phyloP scores from a whole-genome alignment of 1,140 invertebrate genomes.

The Hylaeus volcanicus region DNA sequence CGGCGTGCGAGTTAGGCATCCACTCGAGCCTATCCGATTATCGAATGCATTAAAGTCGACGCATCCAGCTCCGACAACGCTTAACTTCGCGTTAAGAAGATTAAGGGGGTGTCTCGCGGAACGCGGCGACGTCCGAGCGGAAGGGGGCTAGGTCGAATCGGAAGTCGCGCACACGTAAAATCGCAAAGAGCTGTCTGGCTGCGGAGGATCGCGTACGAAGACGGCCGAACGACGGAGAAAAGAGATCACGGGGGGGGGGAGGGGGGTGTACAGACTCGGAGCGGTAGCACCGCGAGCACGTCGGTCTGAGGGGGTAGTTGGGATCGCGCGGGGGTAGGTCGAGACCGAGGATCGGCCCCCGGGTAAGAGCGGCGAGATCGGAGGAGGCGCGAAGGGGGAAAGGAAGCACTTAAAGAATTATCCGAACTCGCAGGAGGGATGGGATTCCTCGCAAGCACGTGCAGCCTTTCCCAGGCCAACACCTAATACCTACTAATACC shows the following conservation, averaged over 20 bases:
- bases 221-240: slow-evolving; percentile 49
- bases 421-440: slow-evolving; percentile 78
- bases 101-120: slow-evolving; percentile 48
- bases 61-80: slow-evolving; percentile 53
- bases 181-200: slow-evolving; percentile 57
- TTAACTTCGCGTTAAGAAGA: slow-evolving; percentile 64
- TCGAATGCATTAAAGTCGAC: slow-evolving; percentile 50
- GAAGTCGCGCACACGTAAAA: slow-evolving; percentile 53
- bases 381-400: slow-evolving; percentile 57
- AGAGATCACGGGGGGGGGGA: not conserved
- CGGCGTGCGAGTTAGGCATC: not conserved
- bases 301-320: slow-evolving; percentile 50
- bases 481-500: slow-evolving; percentile 82
- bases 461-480: slow-evolving; percentile 80
- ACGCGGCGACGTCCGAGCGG: slow-evolving; percentile 1
- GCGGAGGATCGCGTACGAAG: slow-evolving; percentile 25
- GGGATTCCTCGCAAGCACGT: slow-evolving; percentile 76
- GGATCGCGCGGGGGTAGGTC: slow-evolving; percentile 24
- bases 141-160: slow-evolving; percentile 31
- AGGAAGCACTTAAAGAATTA: slow-evolving; percentile 82
- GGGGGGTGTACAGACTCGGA: slow-evolving; percentile 53
- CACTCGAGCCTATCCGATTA: slow-evolving; percentile 47
- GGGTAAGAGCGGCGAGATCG: slow-evolving; percentile 64
- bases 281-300: slow-evolving; percentile 69
- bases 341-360: slow-evolving; percentile 69